Percentiles rank a stretch among this genome's conserved stretches.
Conservation (phyloP, 2,888 invertebrate species). For the Acanthosepion esculentum region DNA sequence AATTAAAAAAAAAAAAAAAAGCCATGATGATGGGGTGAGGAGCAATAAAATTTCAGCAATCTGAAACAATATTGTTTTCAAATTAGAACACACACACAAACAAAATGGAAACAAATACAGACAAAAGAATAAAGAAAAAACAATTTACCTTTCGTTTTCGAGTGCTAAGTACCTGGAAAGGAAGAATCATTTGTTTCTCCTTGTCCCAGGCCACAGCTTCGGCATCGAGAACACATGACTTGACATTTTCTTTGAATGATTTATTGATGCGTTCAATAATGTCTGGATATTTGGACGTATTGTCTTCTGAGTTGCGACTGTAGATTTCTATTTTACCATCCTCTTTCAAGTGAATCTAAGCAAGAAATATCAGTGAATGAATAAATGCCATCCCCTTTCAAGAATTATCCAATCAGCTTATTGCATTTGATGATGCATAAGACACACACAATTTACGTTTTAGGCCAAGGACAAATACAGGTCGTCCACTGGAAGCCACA, state of each 20-base stretch:
- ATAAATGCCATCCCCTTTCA: background rate
- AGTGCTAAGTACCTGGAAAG: constrained; percentile 96
- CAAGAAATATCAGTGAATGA: background rate
- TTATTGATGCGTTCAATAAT: constrained; percentile 82
- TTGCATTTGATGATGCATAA: too few species aligned
- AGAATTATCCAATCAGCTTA: background rate
- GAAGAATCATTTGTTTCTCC: constrained; percentile 89
- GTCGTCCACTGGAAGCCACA: too few species aligned
- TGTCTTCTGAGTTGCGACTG: constrained; percentile 96
- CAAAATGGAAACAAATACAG: background rate
- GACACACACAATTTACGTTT: too few species aligned
- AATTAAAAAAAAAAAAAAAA: too few species aligned
- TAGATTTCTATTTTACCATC: constrained; percentile 86
- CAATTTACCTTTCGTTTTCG: constrained; percentile 89
- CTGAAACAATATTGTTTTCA: background rate
- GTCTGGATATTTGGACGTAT: constrained; percentile 96
- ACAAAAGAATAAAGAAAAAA: background rate
- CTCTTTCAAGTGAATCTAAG: constrained; percentile 83
- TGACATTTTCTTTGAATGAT: constrained; percentile 77
- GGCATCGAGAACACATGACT: constrained; percentile 92
- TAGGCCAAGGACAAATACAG: too few species aligned
- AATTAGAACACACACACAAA: background rate
- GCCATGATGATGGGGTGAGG: too few species aligned
- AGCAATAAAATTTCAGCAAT: background rate
- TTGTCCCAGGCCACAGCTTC: constrained; percentile 98